A percentile compares a stretch with the other conserved stretches of the same genome.
phyloP scores from a whole-genome alignment of 2,797 vertebrate genomes.

The Pagetopsis macropterus region DNA sequence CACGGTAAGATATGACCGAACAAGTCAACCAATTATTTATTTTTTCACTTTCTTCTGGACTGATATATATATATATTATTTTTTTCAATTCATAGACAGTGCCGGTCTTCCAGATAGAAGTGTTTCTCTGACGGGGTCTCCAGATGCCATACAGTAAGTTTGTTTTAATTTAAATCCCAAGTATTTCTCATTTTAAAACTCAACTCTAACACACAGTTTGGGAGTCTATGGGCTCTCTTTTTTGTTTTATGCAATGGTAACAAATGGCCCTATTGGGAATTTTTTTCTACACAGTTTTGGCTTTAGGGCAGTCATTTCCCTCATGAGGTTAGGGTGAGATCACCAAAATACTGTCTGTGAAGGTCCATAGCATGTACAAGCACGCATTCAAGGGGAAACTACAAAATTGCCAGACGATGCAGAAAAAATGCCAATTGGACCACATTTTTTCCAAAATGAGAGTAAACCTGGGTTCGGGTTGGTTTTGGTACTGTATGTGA shows the following conservation, averaged over 20 bases:
- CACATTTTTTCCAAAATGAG: too few species aligned
- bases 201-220: background rate
- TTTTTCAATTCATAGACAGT: conserved; percentile 82
- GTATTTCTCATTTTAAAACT: background rate
- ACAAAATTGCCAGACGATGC: too few species aligned
- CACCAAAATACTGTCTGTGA: background rate
- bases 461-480: too few species aligned
- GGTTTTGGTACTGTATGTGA: too few species aligned
- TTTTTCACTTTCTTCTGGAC: too few species aligned
- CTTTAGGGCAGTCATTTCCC: background rate
- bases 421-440: too few species aligned
- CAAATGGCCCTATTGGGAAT: background rate
- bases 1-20: conserved; percentile 82
- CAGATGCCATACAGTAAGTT: conserved; percentile 88
- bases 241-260: background rate
- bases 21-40: background rate
- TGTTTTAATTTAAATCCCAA: background rate
- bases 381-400: too few species aligned
- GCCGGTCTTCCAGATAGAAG: conserved; percentile 90
- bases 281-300: background rate
- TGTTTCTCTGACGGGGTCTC: conserved; percentile 91
- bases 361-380: too few species aligned
- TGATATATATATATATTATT: background rate
- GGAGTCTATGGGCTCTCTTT: background rate
- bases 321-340: background rate